phyloP scores from a whole-genome alignment of 2,797 vertebrate genomes.

The Pteropus rufus region DNA sequence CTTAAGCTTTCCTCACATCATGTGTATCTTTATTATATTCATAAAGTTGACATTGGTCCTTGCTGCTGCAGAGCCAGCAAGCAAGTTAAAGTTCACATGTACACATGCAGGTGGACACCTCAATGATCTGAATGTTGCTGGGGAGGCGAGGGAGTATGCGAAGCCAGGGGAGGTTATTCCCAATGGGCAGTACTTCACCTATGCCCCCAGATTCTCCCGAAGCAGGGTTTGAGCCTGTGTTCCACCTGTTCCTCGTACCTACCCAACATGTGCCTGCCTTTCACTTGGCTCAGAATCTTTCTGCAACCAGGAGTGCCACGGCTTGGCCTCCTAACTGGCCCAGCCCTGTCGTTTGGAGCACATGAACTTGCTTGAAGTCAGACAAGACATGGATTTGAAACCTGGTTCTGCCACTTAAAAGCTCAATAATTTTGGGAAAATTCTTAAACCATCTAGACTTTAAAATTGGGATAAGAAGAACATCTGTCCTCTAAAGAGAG shows the following conservation, averaged over 20 bases:
- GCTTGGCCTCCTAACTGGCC: not conserved
- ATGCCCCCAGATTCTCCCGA: not conserved
- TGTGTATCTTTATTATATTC: not conserved
- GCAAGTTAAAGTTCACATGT: not conserved
- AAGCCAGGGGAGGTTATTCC: not conserved
- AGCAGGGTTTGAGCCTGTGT: not conserved
- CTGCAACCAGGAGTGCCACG: not conserved
- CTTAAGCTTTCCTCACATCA: not conserved
- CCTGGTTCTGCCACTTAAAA: not conserved
- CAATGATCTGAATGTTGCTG: not conserved
- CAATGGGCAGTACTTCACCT: rapidly evolving
- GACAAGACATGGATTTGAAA: not conserved
- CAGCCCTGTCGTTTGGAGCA: not conserved
- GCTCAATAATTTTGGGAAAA: not conserved
- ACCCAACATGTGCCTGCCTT: not conserved
- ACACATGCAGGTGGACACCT: not conserved
- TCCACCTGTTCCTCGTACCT: rapidly evolving
- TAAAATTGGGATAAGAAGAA: not conserved
- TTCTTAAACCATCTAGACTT: not conserved
- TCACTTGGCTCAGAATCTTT: not conserved
- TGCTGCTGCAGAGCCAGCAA: not conserved
- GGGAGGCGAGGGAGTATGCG: too few species aligned
- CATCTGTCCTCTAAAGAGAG: not conserved
- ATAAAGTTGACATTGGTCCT: not conserved
- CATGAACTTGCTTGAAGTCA: not conserved